phyloP scores from a whole-genome alignment of 2,797 vertebrate species.

The Cyclura pinguis region DNA sequence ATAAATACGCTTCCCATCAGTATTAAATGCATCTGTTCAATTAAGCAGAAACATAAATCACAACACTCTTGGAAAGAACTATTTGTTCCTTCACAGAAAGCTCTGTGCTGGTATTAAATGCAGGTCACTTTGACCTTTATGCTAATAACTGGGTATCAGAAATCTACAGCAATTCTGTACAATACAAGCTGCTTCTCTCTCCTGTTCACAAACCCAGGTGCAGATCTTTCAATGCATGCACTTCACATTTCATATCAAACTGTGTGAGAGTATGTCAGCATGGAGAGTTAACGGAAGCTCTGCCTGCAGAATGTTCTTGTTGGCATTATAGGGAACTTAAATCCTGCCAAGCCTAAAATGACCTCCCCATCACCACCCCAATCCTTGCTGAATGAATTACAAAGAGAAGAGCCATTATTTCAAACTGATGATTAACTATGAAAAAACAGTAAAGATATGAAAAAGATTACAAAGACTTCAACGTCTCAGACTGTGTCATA shows the following conservation, averaged over 20 bases:
- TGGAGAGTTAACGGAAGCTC: slow-evolving; percentile 63
- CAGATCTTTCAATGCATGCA: slow-evolving; percentile 54
- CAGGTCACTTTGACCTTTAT: slow-evolving; percentile 59
- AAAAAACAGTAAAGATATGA: background rate
- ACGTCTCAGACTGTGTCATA: background rate
- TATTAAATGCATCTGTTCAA: background rate
- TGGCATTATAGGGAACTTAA: slow-evolving; percentile 63
- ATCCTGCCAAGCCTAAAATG: slow-evolving; percentile 63
- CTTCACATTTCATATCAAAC: slow-evolving; percentile 62
- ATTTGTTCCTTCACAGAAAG: slow-evolving; percentile 20
- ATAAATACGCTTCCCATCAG: background rate
- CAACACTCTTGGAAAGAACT: background rate
- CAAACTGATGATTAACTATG: slow-evolving; percentile 45
- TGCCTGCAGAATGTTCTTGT: slow-evolving; percentile 61
- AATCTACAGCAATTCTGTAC: slow-evolving; percentile 8
- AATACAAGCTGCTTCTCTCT: accelerated
- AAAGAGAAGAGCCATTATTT: slow-evolving; percentile 33
- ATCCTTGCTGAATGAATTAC: slow-evolving; percentile 57
- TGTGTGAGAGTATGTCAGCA: slow-evolving; percentile 48
- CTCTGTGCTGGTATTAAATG: slow-evolving; percentile 31
- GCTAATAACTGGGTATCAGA: slow-evolving; percentile 14
- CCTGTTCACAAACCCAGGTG: slow-evolving; percentile 52
- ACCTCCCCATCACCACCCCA: slow-evolving; percentile 35
- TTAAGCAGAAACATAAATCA: background rate
- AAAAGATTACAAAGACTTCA: background rate